Conservation (phyloP, 2,888 invertebrate genomes). For the Athripsodes cinereus region DNA sequence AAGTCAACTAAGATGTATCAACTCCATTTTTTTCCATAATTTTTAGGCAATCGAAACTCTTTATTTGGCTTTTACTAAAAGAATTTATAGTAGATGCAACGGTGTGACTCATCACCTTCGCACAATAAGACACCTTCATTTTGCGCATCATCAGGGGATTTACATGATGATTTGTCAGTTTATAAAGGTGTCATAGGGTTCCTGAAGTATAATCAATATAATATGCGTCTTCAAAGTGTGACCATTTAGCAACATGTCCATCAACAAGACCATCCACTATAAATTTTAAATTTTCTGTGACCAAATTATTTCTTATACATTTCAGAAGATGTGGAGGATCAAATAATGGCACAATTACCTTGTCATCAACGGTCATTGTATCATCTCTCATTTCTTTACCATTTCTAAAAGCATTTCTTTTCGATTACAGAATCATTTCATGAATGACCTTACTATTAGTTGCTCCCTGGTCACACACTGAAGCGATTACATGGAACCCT, state of each 20-base stretch:
- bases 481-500: background rate
- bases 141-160: background rate
- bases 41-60: background rate
- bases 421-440: background rate
- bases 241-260: background rate
- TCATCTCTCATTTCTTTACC: background rate
- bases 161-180: background rate
- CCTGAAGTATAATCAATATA: background rate
- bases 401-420: background rate
- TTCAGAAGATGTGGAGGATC: background rate
- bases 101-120: background rate
- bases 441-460: background rate
- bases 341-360: background rate
- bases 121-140: background rate
- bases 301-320: background rate
- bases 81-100: background rate
- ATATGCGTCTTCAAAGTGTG: background rate
- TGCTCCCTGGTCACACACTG: constrained; percentile 2
- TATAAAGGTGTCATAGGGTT: background rate
- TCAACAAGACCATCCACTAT: background rate
- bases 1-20: background rate
- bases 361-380: background rate
- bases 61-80: background rate
- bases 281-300: background rate
- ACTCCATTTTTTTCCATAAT: background rate